Base-by-base conservation (phyloP, 1,140 invertebrate genomes). In the Neoseiulus cucumeris region DNA sequence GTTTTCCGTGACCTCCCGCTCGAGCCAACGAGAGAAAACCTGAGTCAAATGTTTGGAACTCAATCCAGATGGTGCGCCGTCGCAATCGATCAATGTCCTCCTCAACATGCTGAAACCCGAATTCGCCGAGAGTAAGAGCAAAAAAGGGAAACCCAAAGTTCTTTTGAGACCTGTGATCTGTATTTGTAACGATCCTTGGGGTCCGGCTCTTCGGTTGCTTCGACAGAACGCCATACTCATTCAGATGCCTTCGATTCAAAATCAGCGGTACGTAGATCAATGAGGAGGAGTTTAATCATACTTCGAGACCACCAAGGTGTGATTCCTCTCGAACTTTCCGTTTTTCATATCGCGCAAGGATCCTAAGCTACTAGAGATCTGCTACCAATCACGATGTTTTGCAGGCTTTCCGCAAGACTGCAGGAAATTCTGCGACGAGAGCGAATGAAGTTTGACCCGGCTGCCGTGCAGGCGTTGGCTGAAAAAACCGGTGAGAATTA, bases 111-210 rank as follows among this genome's bases (percentile, higher is more conserved):
- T 59, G 51, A 59, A 25, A 20, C 22, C 51, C 14, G 51, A 59
- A 25, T 25, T 20, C 25, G 51, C 25, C 9, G 51, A 59, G 33
- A 9, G 33, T 9, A 59, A 59, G 9, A 59, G 33, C 25, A 59
- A 59, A 20, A 59, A 59, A 59, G 17, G 33, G 51, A 59, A 59
- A 25, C 51, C 14, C 17, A 59, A 59, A 33, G 74, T 84, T 68
- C 76, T 87, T 51, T 80, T 82, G 65, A 76, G 93, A 68, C 93
- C 93, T 0, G 84, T 97, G 9, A 91, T 97, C 70, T 95, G 91
- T 74, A 96, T 97, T 70, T 98, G 93, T 73, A 98, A 98, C 76
- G 91, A 97, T 73, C 78, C 59, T 55, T 95, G 94, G 74, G 84
- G 85, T 17, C 85, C 90, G 41, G 83, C 91, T 0, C 77, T 97